phyloP scores from a whole-genome alignment of 2,888 invertebrate genomes.

The Cataglyphis albicans region DNA sequence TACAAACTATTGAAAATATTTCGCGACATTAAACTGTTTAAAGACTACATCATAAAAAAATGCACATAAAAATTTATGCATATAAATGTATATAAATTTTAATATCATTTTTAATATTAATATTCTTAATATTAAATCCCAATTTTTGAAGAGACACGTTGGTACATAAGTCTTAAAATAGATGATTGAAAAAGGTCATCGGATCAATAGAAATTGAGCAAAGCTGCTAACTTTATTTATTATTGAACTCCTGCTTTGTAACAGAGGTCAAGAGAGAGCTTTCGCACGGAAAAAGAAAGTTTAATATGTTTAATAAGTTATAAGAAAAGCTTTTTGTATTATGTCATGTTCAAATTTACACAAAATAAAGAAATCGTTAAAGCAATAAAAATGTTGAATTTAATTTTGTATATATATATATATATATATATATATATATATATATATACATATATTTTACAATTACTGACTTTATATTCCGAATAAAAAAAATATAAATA shows the following conservation, averaged over 20 bases:
- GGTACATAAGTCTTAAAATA: neutral
- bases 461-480: neutral
- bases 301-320: neutral
- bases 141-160: neutral
- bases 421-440: too few species aligned
- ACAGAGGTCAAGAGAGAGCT: conserved; percentile 7
- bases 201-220: conserved; percentile 12
- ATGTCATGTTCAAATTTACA: neutral
- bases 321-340: neutral
- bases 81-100: neutral
- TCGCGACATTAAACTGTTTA: neutral
- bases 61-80: neutral
- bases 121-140: neutral
- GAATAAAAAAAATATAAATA: neutral
- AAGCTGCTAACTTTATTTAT: conserved; percentile 14
- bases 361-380: neutral
- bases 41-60: neutral
- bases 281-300: conserved; percentile 9
- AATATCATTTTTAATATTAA: neutral
- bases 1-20: neutral
- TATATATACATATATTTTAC: too few species aligned
- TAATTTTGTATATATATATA: neutral
- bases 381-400: neutral
- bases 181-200: conserved; percentile 22
- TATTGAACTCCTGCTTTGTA: conserved; percentile 15